Evolutionary conservation across 2,797 vertebrate species (phyloP).

Genomic region (Eulemur mongoz): DNA sequence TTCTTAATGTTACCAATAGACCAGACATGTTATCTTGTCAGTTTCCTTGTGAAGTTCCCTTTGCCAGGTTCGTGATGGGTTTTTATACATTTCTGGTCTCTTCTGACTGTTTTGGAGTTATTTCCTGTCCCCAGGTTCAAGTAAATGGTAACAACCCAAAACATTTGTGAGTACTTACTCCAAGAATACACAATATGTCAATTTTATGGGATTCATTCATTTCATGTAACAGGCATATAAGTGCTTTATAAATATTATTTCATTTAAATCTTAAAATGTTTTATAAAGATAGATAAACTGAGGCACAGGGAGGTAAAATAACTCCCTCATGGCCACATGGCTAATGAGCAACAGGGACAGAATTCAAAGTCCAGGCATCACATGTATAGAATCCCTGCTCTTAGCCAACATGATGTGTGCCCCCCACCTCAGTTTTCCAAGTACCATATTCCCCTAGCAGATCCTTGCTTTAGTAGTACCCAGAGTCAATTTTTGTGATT

Average conservation of each 20-base stretch:
- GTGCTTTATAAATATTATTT: neutral
- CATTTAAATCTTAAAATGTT: neutral
- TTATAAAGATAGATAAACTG: neutral
- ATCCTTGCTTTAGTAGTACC: neutral
- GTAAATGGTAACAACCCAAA: neutral
- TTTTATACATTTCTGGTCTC: neutral
- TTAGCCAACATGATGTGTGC: rapidly evolving
- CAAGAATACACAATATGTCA: neutral
- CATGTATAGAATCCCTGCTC: neutral
- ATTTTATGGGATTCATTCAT: neutral
- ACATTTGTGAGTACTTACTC: neutral
- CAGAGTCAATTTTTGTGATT: neutral
- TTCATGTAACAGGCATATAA: neutral
- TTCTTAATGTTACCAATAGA: neutral
- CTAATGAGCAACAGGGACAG: neutral
- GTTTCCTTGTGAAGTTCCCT: neutral
- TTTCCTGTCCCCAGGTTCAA: neutral
- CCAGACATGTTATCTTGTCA: neutral
- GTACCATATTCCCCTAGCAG: neutral
- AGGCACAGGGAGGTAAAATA: neutral
- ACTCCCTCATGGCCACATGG: neutral
- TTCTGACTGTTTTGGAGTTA: neutral
- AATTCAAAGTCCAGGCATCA: rapidly evolving
- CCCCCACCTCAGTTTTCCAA: neutral
- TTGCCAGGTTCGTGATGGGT: neutral